Conservation (phyloP, 2,113 vertebrate genomes). For the Furnarius figulus region DNA sequence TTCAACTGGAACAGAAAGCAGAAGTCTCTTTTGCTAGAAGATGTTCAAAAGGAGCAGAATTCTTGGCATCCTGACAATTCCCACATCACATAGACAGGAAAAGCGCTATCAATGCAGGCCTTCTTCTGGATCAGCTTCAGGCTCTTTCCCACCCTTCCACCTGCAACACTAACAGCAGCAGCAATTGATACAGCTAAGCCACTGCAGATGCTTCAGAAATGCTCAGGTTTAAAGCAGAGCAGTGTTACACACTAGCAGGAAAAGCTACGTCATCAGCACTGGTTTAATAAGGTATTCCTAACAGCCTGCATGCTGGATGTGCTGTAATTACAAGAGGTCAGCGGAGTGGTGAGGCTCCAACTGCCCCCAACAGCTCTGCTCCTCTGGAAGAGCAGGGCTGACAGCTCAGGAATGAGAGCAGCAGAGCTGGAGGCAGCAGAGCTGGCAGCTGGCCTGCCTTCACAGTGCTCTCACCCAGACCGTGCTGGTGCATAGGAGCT, state of each 20-base stretch:
- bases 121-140: conserved; percentile 46
- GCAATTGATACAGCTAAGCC: not conserved
- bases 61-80: conserved; percentile 53
- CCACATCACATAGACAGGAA: conserved; percentile 40
- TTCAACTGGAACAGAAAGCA: conserved; percentile 27
- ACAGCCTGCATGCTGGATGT: not conserved
- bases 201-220: not conserved
- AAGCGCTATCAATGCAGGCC: not conserved
- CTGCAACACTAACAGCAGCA: not conserved
- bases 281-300: not conserved
- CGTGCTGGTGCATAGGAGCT: not conserved
- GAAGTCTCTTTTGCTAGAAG: not conserved
- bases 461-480: not conserved
- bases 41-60: conserved; percentile 31
- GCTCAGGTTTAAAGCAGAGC: not conserved
- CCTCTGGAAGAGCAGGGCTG: not conserved
- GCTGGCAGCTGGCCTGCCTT: conserved; percentile 16
- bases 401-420: not conserved
- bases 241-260: fast-evolving
- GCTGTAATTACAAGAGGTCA: not conserved
- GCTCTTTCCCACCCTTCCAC: conserved; percentile 43
- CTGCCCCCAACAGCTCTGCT: not conserved
- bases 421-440: conserved; percentile 36
- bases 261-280: fast-evolving
- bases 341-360: not conserved